phyloP scores from a whole-genome alignment of 1,140 invertebrate species.

The Euura saliciscinereae region DNA sequence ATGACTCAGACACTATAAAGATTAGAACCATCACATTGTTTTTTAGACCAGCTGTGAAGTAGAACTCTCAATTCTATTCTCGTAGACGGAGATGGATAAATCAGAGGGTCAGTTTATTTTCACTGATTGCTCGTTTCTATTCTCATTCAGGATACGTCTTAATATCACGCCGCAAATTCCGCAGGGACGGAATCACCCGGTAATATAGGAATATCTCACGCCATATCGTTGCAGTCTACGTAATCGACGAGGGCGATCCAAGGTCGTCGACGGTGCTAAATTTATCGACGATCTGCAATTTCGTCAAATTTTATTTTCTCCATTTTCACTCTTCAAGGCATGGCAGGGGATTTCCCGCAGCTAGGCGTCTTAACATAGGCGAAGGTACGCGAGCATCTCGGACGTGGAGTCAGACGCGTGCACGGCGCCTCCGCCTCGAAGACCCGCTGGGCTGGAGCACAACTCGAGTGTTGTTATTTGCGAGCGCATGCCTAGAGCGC shows the following conservation, averaged over 20 bases:
- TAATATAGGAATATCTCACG: not conserved
- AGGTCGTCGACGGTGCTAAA: not conserved
- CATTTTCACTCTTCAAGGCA: too few relatives aligned
- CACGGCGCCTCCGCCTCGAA: not conserved
- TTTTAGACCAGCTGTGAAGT: not conserved
- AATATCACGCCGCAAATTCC: not conserved
- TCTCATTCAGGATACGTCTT: not conserved
- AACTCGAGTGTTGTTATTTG: slow-evolving; percentile 36
- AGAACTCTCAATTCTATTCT: not conserved
- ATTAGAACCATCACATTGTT: not conserved
- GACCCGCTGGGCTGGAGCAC: slow-evolving; percentile 10
- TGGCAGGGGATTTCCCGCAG: not conserved
- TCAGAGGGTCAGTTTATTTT: not conserved
- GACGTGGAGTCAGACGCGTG: not conserved
- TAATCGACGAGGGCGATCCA: not conserved
- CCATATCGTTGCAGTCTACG: not conserved
- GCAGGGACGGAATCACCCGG: not conserved
- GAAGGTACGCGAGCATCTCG: not conserved
- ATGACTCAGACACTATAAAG: not conserved
- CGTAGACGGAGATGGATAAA: not conserved
- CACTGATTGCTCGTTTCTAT: not conserved
- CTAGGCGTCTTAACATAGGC: not conserved
- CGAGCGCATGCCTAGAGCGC: slow-evolving; percentile 26
- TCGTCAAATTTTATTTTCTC: too few relatives aligned
- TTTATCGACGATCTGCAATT: too few relatives aligned